Percentiles rank a stretch among this genome's conserved stretches.
These are phyloP conservation scores for Zaprionus ornatus DNA, from an alignment of 1,140 invertebrate genomes.

Conservation along the genomic window DNA sequence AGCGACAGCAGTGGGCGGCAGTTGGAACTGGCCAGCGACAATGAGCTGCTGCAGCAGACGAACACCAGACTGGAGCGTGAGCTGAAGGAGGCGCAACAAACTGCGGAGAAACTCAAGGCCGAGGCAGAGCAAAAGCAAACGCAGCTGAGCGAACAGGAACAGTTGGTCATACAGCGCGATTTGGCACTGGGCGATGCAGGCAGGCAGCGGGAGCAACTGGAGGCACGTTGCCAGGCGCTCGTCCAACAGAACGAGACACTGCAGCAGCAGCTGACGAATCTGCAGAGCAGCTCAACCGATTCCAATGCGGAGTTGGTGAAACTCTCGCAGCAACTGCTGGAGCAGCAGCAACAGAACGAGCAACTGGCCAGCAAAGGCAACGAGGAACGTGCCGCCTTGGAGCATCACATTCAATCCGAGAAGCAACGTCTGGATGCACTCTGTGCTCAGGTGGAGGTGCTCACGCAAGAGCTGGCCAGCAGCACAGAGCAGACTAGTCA, in stretches of 20 bases:
- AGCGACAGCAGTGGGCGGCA: conserved; percentile 27
- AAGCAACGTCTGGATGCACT: conserved; percentile 57
- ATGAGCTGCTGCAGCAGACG: conserved; percentile 54
- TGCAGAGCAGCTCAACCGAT: conserved; percentile 55
- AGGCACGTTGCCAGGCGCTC: conserved; percentile 55
- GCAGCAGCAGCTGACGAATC: conserved; percentile 49
- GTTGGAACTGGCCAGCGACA: conserved; percentile 44
- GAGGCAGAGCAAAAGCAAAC: conserved; percentile 76
- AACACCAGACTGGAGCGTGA: conserved; percentile 79
- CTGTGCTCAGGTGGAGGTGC: conserved; percentile 54
- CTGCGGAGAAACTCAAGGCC: conserved; percentile 60
- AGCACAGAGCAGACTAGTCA: conserved; percentile 43
- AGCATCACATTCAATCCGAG: conserved; percentile 52
- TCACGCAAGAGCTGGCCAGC: conserved; percentile 54
- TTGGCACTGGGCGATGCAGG: conserved; percentile 51
- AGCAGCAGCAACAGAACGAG: conserved; percentile 61
- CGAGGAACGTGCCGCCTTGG: conserved; percentile 48
- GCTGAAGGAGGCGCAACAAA: conserved; percentile 80
- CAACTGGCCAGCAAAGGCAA: conserved; percentile 49
- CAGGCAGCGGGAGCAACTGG: conserved; percentile 58
- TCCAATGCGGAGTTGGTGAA: conserved; percentile 62
- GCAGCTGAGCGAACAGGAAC: conserved; percentile 59
- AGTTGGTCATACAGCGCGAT: conserved; percentile 52
- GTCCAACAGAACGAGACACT: conserved; percentile 55
- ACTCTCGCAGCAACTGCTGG: conserved; percentile 49